phyloP scores from a whole-genome alignment of 2,113 vertebrate species.

The Pollimyrus isidori region DNA sequence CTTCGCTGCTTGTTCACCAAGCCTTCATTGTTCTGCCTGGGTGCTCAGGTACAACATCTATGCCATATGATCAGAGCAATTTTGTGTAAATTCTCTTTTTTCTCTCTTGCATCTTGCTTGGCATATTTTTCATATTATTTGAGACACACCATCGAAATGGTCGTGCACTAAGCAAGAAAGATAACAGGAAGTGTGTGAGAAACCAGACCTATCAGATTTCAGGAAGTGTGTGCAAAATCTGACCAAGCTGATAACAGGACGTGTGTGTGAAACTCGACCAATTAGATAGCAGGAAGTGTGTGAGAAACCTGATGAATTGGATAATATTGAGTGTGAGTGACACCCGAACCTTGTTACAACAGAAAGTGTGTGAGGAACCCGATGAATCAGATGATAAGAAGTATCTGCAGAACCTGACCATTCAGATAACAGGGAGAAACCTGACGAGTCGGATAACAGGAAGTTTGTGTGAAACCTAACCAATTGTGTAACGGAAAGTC shows the following conservation, averaged over 20 bases:
- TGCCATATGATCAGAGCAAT: neutral
- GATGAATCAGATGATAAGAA: neutral
- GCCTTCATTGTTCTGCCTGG: neutral
- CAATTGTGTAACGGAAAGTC: too few relatives aligned
- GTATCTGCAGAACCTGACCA: neutral
- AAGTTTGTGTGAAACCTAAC: neutral
- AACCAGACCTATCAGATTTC: neutral
- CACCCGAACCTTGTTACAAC: neutral
- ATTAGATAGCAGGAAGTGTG: neutral
- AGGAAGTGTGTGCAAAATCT: neutral
- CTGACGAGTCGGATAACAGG: neutral
- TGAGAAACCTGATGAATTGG: neutral
- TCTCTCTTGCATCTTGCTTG: neutral
- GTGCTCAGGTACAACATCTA: neutral
- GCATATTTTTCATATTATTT: neutral
- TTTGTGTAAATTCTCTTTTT: neutral
- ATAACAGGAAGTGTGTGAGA: neutral
- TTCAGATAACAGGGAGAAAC: neutral
- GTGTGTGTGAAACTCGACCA: neutral
- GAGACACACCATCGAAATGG: neutral
- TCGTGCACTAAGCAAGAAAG: neutral
- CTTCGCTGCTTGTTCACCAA: neutral
- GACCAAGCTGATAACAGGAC: too few relatives aligned
- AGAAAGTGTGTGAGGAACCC: neutral
- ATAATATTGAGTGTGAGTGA: neutral